Base-by-base conservation (phyloP, 2,888 invertebrate genomes). In the Fragum whitleyi region DNA sequence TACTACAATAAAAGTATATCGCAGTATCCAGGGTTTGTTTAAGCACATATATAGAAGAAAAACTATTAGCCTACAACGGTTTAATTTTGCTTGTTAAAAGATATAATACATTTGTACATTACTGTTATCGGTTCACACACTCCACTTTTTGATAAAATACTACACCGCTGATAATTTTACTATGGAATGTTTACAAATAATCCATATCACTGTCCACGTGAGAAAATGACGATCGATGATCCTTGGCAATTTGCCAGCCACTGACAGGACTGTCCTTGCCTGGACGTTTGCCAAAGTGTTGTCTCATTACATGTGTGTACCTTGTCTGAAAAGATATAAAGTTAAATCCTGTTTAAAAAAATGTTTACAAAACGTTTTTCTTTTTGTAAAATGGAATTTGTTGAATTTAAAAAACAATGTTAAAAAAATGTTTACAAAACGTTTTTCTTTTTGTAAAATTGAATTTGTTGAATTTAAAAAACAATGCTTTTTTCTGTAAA, bases 271-370 rank as follows among this genome's bases (percentile, higher is more conserved):
- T 57, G 59, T 57, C 28, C 6, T 23, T 57, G 59, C 23, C 59
- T 57, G 59, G 59, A 57, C 28, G 59, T 57, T 57, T 57, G 59
- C 59, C 59, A 57, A 57, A 57, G 28, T 57, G 28, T 23, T 57
- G 28, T 47, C 11, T 57, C 59, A 28, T 57, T 57, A 57, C 59
- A 57, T 57, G 59, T n/a, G 28, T 23, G n/a, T 28, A 28, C 11
- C 28, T 23, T 57, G 28, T 57, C 23, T 23, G 59, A 21, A 57
- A 57, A n/a, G n/a, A 23, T 23, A 57, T 11, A 21, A 21, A 28
- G 11, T n/a, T 16, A 57, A n/a, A 57, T 28, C 59, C 59, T 21
- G 23, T 57, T n/a, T 57, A 16, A 23, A n/a, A 23, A n/a, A n/a
- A n/a, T n/a, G n/a, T n/a, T n/a, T n/a, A n/a, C n/a, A n/a, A n/a